Conservation (phyloP, 1,140 invertebrate species). For the Aricia agestis region DNA sequence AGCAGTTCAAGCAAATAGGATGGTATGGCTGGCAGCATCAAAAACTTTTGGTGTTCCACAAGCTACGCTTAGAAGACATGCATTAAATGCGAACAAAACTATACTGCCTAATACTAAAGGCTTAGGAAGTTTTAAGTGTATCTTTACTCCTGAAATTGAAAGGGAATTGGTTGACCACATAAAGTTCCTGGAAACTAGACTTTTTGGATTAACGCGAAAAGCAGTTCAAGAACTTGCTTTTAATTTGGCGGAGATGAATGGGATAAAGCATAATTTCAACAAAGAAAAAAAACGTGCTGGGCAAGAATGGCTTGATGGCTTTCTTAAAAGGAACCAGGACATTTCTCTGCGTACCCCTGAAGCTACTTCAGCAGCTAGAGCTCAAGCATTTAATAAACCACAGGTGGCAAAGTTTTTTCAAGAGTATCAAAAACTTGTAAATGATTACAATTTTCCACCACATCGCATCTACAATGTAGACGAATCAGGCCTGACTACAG, state of each 20-base stretch:
- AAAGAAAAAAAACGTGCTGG: slow-evolving; percentile 1
- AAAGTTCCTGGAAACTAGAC: slow-evolving; percentile 20
- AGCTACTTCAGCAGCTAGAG: slow-evolving; percentile 37
- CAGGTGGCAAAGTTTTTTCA: slow-evolving; percentile 38
- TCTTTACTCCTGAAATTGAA: neutral
- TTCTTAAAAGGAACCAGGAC: slow-evolving; percentile 22
- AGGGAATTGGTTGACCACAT: slow-evolving; percentile 10
- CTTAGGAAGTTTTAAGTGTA: neutral
- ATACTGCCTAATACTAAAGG: slow-evolving; percentile 17
- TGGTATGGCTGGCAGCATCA: slow-evolving; percentile 34
- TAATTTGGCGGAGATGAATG: slow-evolving; percentile 19
- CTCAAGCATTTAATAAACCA: slow-evolving; percentile 35
- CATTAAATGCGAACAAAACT: slow-evolving; percentile 25
- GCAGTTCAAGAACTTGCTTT: slow-evolving; percentile 17
- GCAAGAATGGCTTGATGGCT: slow-evolving; percentile 25
- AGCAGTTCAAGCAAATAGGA: slow-evolving; percentile 33
- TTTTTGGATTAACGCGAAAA: slow-evolving; percentile 23
- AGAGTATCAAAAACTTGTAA: slow-evolving; percentile 17
- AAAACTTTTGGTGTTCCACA: slow-evolving; percentile 37
- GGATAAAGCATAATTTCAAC: slow-evolving; percentile 14
- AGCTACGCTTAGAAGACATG: slow-evolving; percentile 34
- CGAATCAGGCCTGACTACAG: slow-evolving; percentile 20
- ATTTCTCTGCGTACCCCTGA: slow-evolving; percentile 38
- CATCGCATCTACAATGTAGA: slow-evolving; percentile 52
- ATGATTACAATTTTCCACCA: slow-evolving; percentile 28